Evolutionary conservation across 2,113 vertebrate genomes (phyloP), one percentile per base, ranked within the genome.

Genomic region (Laticauda colubrina): DNA sequence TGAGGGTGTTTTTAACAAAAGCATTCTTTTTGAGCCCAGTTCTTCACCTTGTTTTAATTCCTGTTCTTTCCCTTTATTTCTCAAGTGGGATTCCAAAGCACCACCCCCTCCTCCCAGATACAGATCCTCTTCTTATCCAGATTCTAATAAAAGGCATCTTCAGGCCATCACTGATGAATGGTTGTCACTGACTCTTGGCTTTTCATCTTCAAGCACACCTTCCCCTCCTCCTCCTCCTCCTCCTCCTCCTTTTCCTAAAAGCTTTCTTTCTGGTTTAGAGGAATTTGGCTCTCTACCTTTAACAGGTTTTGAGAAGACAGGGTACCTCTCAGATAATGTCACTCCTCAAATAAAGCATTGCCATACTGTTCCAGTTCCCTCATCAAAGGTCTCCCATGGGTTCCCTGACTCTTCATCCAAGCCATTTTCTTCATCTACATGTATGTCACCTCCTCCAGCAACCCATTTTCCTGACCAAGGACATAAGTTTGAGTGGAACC

Each of bases 141-240:
- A 89, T 94, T 95, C 5, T 90, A 96, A 95, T 69, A 96, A 96
- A 97, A 96, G 96, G 89, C 95, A 95, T 92, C 95, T 98, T 88
- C 97, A 96, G 88, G 95, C 96, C 85, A 12, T 97, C 95, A 96
- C 97, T 96, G 97, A 81, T 29, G 98, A 98, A 94, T 97, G 98
- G 96, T 96, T 98, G 43, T 97, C 98, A 91, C 97, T 98, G 95
- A 98, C 98, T 92, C 64, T 97, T 96, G 96, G 94, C 43, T 90
- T 96, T 89, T 96, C 97, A 43, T 97, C 98, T 89, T 94, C 97
- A 53, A 95, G 93, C 93, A 94, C 94, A 56, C 94, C 96, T 90
- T 81, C 96, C 5, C 97, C 97, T 93, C 96, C 96, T 43, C 97
- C 69, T 69, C 94, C 96, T 90, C 94, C 96, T 90, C 96, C 96